Evolutionary conservation across 2,113 vertebrate species (phyloP).

Genomic region (Myiopsitta monachus): DNA sequence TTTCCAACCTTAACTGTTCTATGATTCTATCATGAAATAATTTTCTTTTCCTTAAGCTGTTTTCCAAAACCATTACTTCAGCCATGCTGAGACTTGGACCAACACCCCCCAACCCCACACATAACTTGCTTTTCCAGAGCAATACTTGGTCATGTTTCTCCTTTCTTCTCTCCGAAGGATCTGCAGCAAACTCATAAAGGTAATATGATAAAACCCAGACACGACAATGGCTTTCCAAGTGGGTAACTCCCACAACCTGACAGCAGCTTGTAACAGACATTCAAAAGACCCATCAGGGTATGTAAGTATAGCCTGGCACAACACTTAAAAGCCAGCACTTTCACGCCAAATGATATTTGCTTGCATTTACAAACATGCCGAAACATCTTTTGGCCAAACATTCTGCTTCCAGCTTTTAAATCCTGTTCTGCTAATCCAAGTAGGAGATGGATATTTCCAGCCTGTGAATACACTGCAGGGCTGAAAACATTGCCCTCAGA

Average conservation of each 20-base stretch:
- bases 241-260: background rate
- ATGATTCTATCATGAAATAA: background rate
- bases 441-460: background rate
- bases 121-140: background rate
- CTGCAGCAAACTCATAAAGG: background rate
- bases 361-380: background rate
- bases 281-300: background rate
- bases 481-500: background rate
- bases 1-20: too few relatives aligned
- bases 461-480: fast-evolving
- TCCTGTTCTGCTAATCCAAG: background rate
- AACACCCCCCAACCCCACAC: background rate
- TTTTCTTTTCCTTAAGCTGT: background rate
- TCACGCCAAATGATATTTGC: background rate
- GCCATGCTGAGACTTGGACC: background rate
- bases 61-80: background rate
- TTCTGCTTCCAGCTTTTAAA: background rate
- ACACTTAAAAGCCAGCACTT: background rate
- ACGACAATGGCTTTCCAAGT: background rate
- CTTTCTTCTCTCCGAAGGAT: background rate
- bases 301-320: background rate
- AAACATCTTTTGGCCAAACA: background rate
- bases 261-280: background rate
- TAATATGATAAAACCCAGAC: background rate
- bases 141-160: background rate